Percentiles rank a stretch among this genome's conserved stretches.
These are phyloP conservation scores for Palythoa caribaeorum DNA, from an alignment of 92 coral and sea anemone genomes.

Conservation along the genomic window DNA sequence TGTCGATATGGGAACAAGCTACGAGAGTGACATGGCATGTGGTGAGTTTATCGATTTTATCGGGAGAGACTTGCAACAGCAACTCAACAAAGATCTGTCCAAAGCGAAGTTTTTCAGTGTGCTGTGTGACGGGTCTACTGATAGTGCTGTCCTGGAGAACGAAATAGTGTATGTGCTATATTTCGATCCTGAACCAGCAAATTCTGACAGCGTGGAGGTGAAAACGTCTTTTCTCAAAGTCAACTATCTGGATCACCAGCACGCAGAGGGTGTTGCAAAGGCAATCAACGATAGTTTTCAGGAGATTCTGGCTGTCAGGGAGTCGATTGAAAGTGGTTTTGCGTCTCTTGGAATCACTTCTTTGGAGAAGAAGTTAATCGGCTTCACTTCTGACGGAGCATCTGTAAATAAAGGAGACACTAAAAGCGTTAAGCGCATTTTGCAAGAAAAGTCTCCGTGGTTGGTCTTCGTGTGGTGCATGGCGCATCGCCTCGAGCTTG, in stretches of 20 bases:
- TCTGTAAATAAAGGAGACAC: conserved; percentile 42
- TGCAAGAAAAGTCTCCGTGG: conserved; percentile 43
- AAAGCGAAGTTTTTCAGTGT: conserved; percentile 26
- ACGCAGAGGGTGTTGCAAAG: conserved; percentile 18
- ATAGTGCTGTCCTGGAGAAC: conserved; percentile 12
- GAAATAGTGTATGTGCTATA: conserved; percentile 25
- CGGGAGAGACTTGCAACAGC: conserved; percentile 49
- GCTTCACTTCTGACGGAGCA: conserved; percentile 42
- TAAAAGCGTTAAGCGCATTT: conserved; percentile 28
- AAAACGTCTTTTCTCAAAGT: conserved; percentile 41
- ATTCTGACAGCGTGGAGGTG: conserved; percentile 49
- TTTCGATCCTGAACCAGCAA: conserved; percentile 31
- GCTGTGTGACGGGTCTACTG: conserved; percentile 11
- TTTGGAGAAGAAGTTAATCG: conserved; percentile 34
- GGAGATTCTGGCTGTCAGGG: conserved; percentile 19
- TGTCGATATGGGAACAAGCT: conserved; percentile 45
- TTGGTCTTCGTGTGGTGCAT: conserved; percentile 45
- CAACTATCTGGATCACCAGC: conserved; percentile 16
- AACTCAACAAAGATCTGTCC: conserved; percentile 32
- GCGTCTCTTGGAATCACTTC: conserved; percentile 32
- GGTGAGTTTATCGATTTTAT: conserved; percentile 42
- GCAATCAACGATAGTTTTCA: conserved; percentile 15
- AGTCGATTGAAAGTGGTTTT: conserved; percentile 15
- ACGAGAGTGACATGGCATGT: conserved; percentile 31
- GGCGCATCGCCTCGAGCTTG: conserved; percentile 51